Percentiles rank a stretch among this genome's conserved stretches.
Evolutionary conservation across 2,113 vertebrate species (phyloP).

Genomic region (Scartelaos histophorus): DNA sequence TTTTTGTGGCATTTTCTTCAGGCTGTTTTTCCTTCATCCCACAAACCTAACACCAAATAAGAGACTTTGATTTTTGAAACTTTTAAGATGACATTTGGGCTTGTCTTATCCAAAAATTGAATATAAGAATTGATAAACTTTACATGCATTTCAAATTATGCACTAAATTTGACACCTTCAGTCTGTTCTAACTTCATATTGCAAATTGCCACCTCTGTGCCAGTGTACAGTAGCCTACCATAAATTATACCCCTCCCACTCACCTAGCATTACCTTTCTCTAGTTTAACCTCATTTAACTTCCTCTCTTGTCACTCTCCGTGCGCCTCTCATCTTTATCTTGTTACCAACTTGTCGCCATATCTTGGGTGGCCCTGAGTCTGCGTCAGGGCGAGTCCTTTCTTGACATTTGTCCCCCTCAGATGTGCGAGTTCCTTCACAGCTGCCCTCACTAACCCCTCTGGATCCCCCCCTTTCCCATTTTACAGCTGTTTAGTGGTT

Average conservation of each 20-base stretch:
- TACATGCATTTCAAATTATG: too few species aligned
- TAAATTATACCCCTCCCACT: too few species aligned
- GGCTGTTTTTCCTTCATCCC: too few species aligned
- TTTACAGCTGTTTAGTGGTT: slow-evolving; percentile 58
- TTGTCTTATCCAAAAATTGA: too few species aligned
- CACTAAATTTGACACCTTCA: too few species aligned
- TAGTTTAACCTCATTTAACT: not conserved
- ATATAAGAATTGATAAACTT: too few species aligned
- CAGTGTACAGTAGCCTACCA: too few species aligned
- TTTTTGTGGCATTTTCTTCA: not conserved
- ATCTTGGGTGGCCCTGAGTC: slow-evolving; percentile 55
- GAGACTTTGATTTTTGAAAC: too few species aligned
- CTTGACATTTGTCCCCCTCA: slow-evolving; percentile 51
- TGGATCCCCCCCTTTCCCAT: not conserved
- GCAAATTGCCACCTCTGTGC: too few species aligned
- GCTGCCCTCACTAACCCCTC: slow-evolving; percentile 42
- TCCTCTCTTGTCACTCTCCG: not conserved
- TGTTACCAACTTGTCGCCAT: slow-evolving; percentile 14
- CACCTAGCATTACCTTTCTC: not conserved
- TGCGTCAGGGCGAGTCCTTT: slow-evolving; percentile 29
- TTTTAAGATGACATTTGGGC: too few species aligned
- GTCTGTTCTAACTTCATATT: too few species aligned
- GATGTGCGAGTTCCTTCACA: slow-evolving; percentile 56
- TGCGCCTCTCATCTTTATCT: slow-evolving; percentile 28
- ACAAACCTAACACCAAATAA: too few species aligned